Conservation (phyloP, 2,113 vertebrate species). For the Mugil cephalus region DNA sequence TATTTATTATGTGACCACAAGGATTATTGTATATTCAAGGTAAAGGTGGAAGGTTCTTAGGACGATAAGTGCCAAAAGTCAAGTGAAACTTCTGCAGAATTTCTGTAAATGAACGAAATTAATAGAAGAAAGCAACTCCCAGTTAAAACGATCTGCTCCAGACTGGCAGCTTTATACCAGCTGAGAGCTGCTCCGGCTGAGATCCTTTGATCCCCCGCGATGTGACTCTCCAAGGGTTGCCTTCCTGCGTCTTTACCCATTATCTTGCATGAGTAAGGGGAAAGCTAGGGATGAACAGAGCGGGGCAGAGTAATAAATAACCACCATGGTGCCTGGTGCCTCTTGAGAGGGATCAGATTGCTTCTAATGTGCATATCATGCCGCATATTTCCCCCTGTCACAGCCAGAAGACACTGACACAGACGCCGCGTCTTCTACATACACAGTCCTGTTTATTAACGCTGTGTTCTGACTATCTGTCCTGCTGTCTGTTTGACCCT, state of each 20-base stretch:
- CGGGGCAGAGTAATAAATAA: conserved; percentile 15
- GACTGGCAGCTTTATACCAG: too few species aligned
- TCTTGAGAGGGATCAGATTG: conserved; percentile 11
- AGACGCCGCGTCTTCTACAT: background rate
- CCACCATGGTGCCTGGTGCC: background rate
- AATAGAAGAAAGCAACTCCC: too few species aligned
- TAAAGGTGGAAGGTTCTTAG: too few species aligned
- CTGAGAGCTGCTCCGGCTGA: too few species aligned
- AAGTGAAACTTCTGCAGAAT: too few species aligned
- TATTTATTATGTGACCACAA: too few species aligned
- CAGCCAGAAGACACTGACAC: conserved; percentile 10
- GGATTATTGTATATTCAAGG: too few species aligned
- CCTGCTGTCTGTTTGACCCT: background rate
- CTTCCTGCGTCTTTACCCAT: conserved; percentile 1
- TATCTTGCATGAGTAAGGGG: background rate
- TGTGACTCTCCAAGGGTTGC: background rate
- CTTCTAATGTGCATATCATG: conserved; percentile 7
- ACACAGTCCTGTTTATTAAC: conserved; percentile 18
- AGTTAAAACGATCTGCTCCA: too few species aligned
- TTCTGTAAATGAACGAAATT: too few species aligned
- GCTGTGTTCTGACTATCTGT: background rate
- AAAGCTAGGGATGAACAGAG: background rate
- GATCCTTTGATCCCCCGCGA: background rate
- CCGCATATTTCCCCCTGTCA: conserved; percentile 6
- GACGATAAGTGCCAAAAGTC: too few species aligned